These are phyloP conservation scores for Homarus gammarus DNA, from an alignment of 2,888 invertebrate species.

Conservation along the genomic window DNA sequence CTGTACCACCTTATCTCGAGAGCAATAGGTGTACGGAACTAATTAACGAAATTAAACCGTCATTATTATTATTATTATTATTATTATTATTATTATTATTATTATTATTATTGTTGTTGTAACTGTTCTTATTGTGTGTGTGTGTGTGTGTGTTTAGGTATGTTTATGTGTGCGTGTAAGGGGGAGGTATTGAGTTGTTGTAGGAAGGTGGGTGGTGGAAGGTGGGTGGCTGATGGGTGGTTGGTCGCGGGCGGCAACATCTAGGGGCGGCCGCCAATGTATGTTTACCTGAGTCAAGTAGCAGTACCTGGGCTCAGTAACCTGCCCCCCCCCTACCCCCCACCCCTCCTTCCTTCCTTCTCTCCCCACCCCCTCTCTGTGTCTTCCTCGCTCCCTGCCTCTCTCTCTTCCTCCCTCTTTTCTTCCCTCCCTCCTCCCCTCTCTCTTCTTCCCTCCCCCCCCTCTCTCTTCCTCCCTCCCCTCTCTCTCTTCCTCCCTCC, in stretches of 20 bases:
- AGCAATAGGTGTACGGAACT: too few relatives aligned
- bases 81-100: too few relatives aligned
- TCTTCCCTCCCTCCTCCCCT: neutral
- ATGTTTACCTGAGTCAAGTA: neutral
- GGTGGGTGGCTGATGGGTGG: too few relatives aligned
- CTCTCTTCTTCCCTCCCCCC: conserved; percentile 6
- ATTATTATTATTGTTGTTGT: too few relatives aligned
- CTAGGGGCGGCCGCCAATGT: neutral
- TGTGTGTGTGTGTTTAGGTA: conserved; percentile 41
- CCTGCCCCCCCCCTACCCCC: conserved; percentile 1
- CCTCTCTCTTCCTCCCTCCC: conserved; percentile 28
- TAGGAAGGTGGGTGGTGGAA: too few relatives aligned
- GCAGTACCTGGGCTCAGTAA: too few relatives aligned
- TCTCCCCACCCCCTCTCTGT: conserved; percentile 23
- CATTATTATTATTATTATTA: too few relatives aligned
- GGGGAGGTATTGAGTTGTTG: conserved; percentile 5
- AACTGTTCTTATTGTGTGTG: conserved; percentile 1
- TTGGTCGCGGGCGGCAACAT: neutral
- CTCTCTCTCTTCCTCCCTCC: conserved; percentile 22
- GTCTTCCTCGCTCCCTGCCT: conserved; percentile 3
- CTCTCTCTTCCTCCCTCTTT: conserved; percentile 6
- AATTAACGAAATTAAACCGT: too few relatives aligned
- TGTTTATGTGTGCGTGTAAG: conserved; percentile 35
- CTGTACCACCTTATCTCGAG: too few relatives aligned
- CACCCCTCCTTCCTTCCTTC: conserved; percentile 16